Base-by-base conservation (phyloP, 2,797 vertebrate species). In the Gymnothorax javanicus region DNA sequence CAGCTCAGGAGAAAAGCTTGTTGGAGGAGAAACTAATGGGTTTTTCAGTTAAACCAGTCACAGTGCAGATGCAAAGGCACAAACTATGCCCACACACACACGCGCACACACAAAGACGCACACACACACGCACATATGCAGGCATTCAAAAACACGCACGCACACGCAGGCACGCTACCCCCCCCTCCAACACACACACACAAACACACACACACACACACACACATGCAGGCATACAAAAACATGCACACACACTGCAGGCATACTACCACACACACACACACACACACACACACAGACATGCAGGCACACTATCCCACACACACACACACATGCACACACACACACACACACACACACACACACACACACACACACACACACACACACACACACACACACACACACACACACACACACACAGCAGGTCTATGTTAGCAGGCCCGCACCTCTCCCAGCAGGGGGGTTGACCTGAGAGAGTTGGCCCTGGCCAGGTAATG, bases 391-490 rank as follows among this genome's bases (percentile, higher is more conserved):
- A 75, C 84, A 75, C 69, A 75, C 23, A 52, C 59, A 33, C n/a
- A 71, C 25, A 27, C 23, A 8, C 71, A 50, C 71, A 50, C 33
- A 75, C 33, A 50, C 67, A 71, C 67, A 71, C 67, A 71, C 67
- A 83, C n/a, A 23, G 4, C 20, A 73, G 64, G 67, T 85, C 84
- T 85, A 13, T 73, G 52, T 71, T 56, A n/a, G 17, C 3, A 20
- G 1, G 56, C 56, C 27, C 25, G 8, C 13, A 15, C 27, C 64
- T 60, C 33, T 11, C 1, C 5, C n/a, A 17, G n/a, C 20, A 15
- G 69, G 84, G 84, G 67, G 54, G 84, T 33, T 59, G 59, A 85
- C 58, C 9, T 23, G 73, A 85, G 82, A 82, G 62, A 67, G 33
- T 59, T 82, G 75, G 54, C 33, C 4, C 15, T 23, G 58, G 27